These are phyloP conservation scores for Apomyelois bistriatella DNA, from an alignment of 2,888 invertebrate genomes.

Conservation along the genomic window DNA sequence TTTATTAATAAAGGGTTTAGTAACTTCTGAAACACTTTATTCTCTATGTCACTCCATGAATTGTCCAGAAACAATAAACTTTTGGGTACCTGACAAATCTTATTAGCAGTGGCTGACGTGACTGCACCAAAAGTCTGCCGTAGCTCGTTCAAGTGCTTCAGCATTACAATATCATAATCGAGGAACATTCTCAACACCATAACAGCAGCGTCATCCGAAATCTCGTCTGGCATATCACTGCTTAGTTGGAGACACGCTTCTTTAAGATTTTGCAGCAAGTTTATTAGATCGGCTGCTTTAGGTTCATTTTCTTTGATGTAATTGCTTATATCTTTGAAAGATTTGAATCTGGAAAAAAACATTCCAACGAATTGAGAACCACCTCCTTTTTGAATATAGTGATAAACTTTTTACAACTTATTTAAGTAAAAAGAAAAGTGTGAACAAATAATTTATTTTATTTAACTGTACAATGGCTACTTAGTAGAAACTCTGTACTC, in stretches of 20 bases:
- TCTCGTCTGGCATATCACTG: conserved; percentile 78
- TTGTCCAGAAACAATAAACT: too few relatives aligned
- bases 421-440: too few relatives aligned
- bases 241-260: conserved; percentile 60
- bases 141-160: conserved; percentile 78
- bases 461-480: too few relatives aligned
- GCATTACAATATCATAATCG: conserved; percentile 78
- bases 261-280: conserved; percentile 47
- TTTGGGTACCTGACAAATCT: conserved; percentile 82
- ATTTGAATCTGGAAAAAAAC: conserved; percentile 68
- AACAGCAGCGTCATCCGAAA: conserved; percentile 82
- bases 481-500: too few relatives aligned
- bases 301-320: conserved; percentile 59
- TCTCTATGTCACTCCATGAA: too few relatives aligned
- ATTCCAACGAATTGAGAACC: too few relatives aligned
- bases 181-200: conserved; percentile 82
- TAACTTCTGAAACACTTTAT: too few relatives aligned
- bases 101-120: conserved; percentile 70
- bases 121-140: conserved; percentile 81
- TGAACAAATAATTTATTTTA: too few relatives aligned
- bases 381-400: too few relatives aligned
- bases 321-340: conserved; percentile 70
- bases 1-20: too few relatives aligned
- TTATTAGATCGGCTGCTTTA: conserved; percentile 47
- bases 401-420: too few relatives aligned